A percentile compares a stretch with the other conserved stretches of the same genome.
Evolutionary conservation across 2,797 vertebrate genomes (phyloP).

Genomic region (Phrynocephalus forsythii): DNA sequence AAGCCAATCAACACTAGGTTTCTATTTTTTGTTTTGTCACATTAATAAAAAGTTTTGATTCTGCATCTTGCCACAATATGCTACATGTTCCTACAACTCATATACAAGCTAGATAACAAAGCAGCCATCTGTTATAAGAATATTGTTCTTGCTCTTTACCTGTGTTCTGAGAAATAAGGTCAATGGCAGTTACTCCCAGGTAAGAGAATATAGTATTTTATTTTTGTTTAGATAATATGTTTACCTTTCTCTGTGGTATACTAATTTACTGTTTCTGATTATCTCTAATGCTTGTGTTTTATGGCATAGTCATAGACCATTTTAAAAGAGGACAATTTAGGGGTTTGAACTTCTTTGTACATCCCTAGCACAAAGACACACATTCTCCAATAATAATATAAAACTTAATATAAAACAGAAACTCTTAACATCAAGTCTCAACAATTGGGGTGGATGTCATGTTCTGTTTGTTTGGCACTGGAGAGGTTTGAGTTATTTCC

Average conservation of each 20-base stretch:
- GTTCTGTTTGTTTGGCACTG: background rate
- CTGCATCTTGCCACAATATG: background rate
- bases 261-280: background rate
- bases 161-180: background rate
- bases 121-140: no score
- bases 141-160: background rate
- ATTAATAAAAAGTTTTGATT: background rate
- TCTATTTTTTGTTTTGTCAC: background rate
- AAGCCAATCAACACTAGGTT: background rate
- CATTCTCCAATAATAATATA: background rate
- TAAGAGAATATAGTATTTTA: background rate
- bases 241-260: background rate
- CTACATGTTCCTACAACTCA: background rate
- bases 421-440: background rate
- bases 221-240: background rate
- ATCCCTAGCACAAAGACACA: no score
- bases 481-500: background rate
- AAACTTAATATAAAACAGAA: background rate
- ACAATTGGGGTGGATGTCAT: background rate
- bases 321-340: background rate
- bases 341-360: background rate
- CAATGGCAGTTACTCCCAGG: background rate
- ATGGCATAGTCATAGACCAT: background rate
- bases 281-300: background rate
- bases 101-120: background rate